Evolutionary conservation across 1,140 invertebrate genomes (phyloP).

Genomic region (Bombus terrestris): DNA sequence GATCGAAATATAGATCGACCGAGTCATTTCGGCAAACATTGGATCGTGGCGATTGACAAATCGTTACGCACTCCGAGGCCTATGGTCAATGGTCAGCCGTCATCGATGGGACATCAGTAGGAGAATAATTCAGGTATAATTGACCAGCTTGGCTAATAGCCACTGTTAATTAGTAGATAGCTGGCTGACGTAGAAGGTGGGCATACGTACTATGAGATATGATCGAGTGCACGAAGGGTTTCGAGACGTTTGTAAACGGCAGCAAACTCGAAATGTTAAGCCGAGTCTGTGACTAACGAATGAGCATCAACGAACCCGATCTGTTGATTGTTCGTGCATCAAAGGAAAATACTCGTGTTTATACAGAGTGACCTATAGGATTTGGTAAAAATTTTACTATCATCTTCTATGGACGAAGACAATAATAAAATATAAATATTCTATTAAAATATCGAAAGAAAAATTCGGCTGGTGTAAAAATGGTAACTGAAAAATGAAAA

Average conservation of each 20-base stretch:
- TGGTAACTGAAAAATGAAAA: no score
- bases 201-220: conserved; percentile 55
- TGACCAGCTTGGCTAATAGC: conserved; percentile 71
- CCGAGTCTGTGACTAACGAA: neutral
- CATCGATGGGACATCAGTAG: conserved; percentile 58
- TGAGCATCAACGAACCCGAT: neutral
- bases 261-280: conserved; percentile 28
- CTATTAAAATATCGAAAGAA: no score
- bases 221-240: conserved; percentile 44
- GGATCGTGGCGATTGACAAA: conserved; percentile 53
- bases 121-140: conserved; percentile 73
- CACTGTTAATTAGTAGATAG: conserved; percentile 69
- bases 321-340: neutral
- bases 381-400: no score
- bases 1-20: conserved; percentile 3
- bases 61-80: conserved; percentile 1
- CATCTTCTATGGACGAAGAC: no score
- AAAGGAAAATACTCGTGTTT: no score
- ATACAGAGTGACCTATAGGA: no score
- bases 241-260: neutral
- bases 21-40: conserved; percentile 58
- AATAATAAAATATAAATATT: no score
- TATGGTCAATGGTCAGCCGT: conserved; percentile 16
- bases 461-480: no score
- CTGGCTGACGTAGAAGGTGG: conserved; percentile 36